A percentile compares a stretch with the other conserved stretches of the same genome.
These are phyloP conservation scores for Protonemura montana DNA, from an alignment of 2,888 invertebrate genomes.

Conservation along the genomic window DNA sequence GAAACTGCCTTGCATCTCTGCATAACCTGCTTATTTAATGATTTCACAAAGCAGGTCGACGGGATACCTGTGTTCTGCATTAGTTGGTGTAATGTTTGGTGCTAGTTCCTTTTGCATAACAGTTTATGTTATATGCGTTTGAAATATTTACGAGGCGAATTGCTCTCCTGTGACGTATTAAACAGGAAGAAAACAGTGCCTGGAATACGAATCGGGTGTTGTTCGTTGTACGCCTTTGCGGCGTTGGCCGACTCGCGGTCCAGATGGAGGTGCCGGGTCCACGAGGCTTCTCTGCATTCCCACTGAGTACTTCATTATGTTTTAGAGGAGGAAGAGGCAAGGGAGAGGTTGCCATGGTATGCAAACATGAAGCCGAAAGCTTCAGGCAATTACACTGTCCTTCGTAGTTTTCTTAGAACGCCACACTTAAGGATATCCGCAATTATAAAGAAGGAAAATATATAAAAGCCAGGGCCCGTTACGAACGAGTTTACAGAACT, in stretches of 20 bases:
- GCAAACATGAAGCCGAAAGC: not conserved
- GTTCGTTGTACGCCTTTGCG: too few species aligned
- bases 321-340: not conserved
- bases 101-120: not conserved
- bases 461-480: not conserved
- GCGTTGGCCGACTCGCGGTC: too few species aligned
- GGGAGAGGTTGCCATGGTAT: not conserved
- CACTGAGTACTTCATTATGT: not conserved
- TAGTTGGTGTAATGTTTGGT: not conserved
- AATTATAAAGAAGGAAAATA: not conserved
- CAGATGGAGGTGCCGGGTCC: not conserved
- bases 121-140: not conserved
- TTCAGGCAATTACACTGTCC: not conserved
- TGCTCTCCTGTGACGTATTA: slow-evolving; percentile 1
- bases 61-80: not conserved
- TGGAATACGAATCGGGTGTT: not conserved
- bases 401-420: not conserved
- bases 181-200: not conserved
- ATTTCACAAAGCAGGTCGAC: slow-evolving; percentile 1
- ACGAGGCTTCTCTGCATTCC: not conserved
- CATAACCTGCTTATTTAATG: not conserved
- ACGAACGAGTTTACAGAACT: not conserved
- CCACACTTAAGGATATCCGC: slow-evolving; percentile 9
- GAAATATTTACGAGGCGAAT: not conserved
- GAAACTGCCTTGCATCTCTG: not conserved